Evolutionary conservation across 2,797 vertebrate species (phyloP).

Genomic region (Sciaenops ocellatus): DNA sequence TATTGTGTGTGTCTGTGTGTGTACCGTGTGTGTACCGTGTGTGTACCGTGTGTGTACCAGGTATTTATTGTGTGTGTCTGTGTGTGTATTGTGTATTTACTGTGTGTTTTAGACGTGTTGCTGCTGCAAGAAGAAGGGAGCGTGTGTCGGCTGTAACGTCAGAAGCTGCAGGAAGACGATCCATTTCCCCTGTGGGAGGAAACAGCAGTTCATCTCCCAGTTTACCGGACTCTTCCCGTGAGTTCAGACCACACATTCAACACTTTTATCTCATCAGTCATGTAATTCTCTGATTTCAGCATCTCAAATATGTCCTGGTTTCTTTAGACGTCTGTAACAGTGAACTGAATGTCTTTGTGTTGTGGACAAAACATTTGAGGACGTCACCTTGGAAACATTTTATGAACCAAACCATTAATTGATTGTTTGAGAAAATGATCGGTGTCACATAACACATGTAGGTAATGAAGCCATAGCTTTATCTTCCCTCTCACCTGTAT

Average conservation of each 20-base stretch:
- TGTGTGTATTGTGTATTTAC: neutral
- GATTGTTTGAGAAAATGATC: too few species aligned
- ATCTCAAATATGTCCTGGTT: too few species aligned
- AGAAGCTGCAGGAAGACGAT: constrained; percentile 90
- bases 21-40: neutral
- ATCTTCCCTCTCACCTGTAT: too few species aligned
- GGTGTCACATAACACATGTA: too few species aligned
- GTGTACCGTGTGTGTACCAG: neutral
- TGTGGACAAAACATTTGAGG: too few species aligned
- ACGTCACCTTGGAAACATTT: too few species aligned
- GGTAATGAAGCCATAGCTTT: too few species aligned
- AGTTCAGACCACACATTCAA: constrained; percentile 56
- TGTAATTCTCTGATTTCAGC: too few species aligned
- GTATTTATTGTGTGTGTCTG: neutral
- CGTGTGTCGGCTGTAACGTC: constrained; percentile 92
- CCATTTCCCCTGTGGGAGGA: constrained; percentile 93
- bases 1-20: neutral
- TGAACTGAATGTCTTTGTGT: too few species aligned
- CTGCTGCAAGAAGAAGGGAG: constrained; percentile 90
- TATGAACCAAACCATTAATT: too few species aligned
- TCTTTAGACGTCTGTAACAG: too few species aligned
- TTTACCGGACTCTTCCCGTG: constrained; percentile 92
- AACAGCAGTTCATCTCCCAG: constrained; percentile 91
- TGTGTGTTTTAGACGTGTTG: constrained; percentile 85
- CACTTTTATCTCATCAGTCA: too few species aligned